These are phyloP conservation scores for Desmophyllum pertusum DNA, from an alignment of 92 coral and sea anemone species.

Conservation along the genomic window DNA sequence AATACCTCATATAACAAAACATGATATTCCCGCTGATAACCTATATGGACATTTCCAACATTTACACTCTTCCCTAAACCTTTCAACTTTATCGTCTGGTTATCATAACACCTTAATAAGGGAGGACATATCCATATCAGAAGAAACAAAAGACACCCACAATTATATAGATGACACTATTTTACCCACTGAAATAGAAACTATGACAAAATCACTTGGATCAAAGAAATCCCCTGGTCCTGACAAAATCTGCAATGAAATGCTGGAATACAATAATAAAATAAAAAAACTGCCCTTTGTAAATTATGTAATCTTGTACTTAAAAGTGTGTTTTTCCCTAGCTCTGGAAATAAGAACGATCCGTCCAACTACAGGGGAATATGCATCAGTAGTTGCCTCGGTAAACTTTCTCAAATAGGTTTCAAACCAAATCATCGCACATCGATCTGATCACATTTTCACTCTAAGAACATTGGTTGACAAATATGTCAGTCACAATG, in stretches of 20 bases:
- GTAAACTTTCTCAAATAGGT: slow-evolving; percentile 43
- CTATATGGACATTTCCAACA: slow-evolving; percentile 6
- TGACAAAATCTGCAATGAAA: slow-evolving; percentile 1
- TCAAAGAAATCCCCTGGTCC: slow-evolving; percentile 1
- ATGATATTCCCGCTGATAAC: neutral
- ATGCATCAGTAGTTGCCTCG: slow-evolving; percentile 8
- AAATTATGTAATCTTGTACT: neutral
- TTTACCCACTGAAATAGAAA: neutral
- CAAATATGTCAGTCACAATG: slow-evolving; percentile 21
- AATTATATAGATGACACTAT: neutral
- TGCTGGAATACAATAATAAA: neutral
- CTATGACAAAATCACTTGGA: neutral
- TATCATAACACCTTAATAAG: neutral
- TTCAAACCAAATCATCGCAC: slow-evolving; percentile 52
- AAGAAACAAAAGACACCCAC: slow-evolving; percentile 5
- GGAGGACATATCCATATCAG: neutral
- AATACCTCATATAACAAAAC: neutral
- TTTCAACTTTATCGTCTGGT: neutral
- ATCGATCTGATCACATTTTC: slow-evolving; percentile 56
- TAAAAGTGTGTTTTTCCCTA: slow-evolving; percentile 1
- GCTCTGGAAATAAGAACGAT: neutral
- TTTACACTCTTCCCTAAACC: neutral
- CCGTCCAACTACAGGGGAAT: slow-evolving; percentile 12
- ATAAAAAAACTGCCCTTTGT: neutral
- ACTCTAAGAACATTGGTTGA: slow-evolving; percentile 43